These are phyloP conservation scores for Corythornis madagascariensis DNA, from an alignment of 2,113 vertebrate genomes.

Conservation along the genomic window DNA sequence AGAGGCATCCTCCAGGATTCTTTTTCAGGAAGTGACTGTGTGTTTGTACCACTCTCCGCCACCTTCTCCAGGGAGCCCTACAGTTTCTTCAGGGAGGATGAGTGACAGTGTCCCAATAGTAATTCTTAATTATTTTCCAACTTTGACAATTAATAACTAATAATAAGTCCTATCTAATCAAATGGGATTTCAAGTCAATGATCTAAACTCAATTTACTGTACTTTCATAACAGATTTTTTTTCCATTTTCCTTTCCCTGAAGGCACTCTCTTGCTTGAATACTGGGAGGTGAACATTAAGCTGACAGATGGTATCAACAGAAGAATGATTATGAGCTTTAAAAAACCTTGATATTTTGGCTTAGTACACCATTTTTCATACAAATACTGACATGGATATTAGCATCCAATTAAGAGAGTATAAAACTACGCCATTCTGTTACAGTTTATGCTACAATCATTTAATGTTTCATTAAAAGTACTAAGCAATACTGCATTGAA, in stretches of 20 bases:
- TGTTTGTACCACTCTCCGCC: accelerated
- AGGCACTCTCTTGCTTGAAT: neutral
- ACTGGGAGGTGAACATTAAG: constrained; percentile 46
- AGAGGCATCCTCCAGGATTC: neutral
- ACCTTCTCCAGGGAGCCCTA: neutral
- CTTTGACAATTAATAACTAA: constrained; percentile 31
- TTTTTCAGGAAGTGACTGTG: neutral
- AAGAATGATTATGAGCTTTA: constrained; percentile 53
- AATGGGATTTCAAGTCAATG: neutral
- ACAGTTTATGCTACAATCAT: constrained; percentile 10
- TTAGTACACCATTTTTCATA: constrained; percentile 47
- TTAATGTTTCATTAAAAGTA: constrained; percentile 49
- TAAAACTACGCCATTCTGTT: constrained; percentile 25
- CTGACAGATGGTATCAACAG: constrained; percentile 60
- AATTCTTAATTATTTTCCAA: constrained; percentile 33
- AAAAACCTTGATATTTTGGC: constrained; percentile 56
- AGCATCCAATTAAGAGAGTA: constrained; percentile 56
- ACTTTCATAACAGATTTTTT: neutral
- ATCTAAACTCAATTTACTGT: constrained; percentile 3
- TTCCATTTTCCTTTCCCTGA: constrained; percentile 29
- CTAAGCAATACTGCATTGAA: constrained; percentile 6
- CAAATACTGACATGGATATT: constrained; percentile 55
- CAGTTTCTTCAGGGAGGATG: neutral
- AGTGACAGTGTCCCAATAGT: neutral
- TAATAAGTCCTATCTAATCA: neutral